Conservation (phyloP, 2,113 vertebrate genomes). For the Orientallactaga bullata region DNA sequence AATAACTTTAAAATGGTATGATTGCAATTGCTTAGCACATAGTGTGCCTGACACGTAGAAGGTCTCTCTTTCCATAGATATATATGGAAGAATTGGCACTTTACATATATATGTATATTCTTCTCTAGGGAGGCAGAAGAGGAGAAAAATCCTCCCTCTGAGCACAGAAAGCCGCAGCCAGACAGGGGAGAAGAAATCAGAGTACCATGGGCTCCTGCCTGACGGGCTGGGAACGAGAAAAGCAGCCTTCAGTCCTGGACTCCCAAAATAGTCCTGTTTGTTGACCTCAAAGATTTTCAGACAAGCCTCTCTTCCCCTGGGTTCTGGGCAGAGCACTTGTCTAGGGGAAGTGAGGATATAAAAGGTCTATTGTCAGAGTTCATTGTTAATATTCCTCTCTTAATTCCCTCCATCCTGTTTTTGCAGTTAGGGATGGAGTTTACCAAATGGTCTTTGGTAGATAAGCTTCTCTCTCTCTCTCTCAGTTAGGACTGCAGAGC, state of each 20-base stretch:
- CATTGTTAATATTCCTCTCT: slow-evolving; percentile 28
- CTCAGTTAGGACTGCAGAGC: background rate
- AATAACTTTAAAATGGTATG: background rate
- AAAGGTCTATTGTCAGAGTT: slow-evolving; percentile 30
- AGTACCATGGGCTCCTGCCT: background rate
- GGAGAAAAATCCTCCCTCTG: background rate
- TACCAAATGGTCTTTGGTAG: background rate
- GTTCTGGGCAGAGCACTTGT: slow-evolving; percentile 33
- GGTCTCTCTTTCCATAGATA: background rate
- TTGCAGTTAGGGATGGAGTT: slow-evolving; percentile 2
- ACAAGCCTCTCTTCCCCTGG: slow-evolving; percentile 61
- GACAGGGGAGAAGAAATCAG: slow-evolving; percentile 26
- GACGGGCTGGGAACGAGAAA: slow-evolving; percentile 1
- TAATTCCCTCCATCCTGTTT: slow-evolving; percentile 41
- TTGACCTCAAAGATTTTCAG: slow-evolving; percentile 66
- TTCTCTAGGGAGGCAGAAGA: background rate
- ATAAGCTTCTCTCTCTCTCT: background rate
- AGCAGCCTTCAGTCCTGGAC: slow-evolving; percentile 8
- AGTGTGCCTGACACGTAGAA: background rate
- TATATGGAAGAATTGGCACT: too few species aligned
- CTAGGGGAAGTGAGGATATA: slow-evolving; percentile 51
- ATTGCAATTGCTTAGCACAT: background rate
- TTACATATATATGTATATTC: background rate
- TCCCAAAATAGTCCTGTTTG: slow-evolving; percentile 53
- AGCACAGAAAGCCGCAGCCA: slow-evolving; percentile 45